Base-by-base conservation (phyloP, 2,797 vertebrate genomes). In the Myotis myotis region DNA sequence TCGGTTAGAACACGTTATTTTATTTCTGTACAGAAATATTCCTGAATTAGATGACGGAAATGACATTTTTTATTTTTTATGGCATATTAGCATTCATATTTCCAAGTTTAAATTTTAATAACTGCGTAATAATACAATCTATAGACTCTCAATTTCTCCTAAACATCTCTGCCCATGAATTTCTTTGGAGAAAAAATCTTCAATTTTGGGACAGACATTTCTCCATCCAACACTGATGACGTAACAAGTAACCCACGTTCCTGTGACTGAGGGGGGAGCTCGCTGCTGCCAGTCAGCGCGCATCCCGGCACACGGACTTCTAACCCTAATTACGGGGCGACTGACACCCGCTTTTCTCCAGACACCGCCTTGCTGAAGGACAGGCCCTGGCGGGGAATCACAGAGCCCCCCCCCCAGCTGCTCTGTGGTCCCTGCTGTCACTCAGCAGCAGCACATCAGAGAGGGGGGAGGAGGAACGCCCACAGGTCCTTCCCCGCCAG, bases 201-300 rank as follows among this genome's bases (percentile, higher is more conserved):
- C 90, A 60, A 95, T 84, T 76, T 74, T 57, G 86, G 74, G 23
- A 23, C 10, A 53, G 87, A 20, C 20, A 47, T 94, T 90, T 94
- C 88, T 89, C 89, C 68, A 83, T 49, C 66, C n/a, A 91, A 91
- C 81, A 95, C 53, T 12, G 94, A 87, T 80, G 93, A 96, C 93
- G 97, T 98, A 98, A 98, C 98, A 98, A 98, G 98, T 98, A 82
- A 92, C 60, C 74, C 78, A n/a, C 25, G n/a, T 92, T 95, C 92
- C 94, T 96, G 44, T 19, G 19, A 81, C 6, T 3, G 30, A 93
- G 97, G 89, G 13, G 93, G 94, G 91, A 88, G 94, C 89, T 79
- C 93, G 96, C 93, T 93, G 62, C 47, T 85, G 30, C 41, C 64
- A 75, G 80, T 88, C 38, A 8, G 74, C 4, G 23, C 7, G 9